Percentiles rank a stretch among this genome's conserved stretches.
Evolutionary conservation across 2,888 invertebrate genomes (phyloP).

Genomic region (Cantharis flavilabris): DNA sequence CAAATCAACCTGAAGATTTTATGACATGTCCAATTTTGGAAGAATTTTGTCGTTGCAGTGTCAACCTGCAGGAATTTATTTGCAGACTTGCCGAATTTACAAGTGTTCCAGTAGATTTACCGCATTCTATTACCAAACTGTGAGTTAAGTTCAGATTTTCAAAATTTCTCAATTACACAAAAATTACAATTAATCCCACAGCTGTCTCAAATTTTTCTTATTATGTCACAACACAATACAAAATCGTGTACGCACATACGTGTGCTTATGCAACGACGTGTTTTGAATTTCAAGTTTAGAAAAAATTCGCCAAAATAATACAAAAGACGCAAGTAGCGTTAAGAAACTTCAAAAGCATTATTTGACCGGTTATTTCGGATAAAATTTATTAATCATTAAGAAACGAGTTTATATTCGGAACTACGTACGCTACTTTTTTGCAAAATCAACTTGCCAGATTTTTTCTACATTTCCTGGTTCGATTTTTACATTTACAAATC

Average conservation of each 20-base stretch:
- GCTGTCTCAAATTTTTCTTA: background rate
- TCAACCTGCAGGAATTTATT: constrained; percentile 43
- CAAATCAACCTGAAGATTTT: constrained; percentile 29
- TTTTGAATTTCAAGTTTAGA: background rate
- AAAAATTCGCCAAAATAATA: background rate
- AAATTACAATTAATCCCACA: constrained; percentile 2
- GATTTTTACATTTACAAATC: background rate
- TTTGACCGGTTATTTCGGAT: constrained; percentile 14
- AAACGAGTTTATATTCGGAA: constrained; percentile 21
- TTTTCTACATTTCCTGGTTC: background rate
- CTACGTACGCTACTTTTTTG: background rate
- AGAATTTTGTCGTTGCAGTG: constrained; percentile 42
- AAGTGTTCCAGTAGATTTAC: constrained; percentile 41
- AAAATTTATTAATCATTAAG: constrained; percentile 20
- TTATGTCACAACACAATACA: background rate
- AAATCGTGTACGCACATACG: constrained; percentile 2
- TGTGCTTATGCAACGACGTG: constrained; percentile 11
- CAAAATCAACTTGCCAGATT: background rate
- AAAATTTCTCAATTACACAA: background rate
- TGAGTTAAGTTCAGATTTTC: constrained; percentile 36
- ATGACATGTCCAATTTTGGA: constrained; percentile 39
- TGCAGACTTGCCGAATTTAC: constrained; percentile 46
- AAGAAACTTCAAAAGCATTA: constrained; percentile 14
- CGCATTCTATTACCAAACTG: constrained; percentile 45
- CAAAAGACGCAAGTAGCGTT: background rate